Conservation (phyloP, 2,888 invertebrate genomes). For the Tenodera sinensis region DNA sequence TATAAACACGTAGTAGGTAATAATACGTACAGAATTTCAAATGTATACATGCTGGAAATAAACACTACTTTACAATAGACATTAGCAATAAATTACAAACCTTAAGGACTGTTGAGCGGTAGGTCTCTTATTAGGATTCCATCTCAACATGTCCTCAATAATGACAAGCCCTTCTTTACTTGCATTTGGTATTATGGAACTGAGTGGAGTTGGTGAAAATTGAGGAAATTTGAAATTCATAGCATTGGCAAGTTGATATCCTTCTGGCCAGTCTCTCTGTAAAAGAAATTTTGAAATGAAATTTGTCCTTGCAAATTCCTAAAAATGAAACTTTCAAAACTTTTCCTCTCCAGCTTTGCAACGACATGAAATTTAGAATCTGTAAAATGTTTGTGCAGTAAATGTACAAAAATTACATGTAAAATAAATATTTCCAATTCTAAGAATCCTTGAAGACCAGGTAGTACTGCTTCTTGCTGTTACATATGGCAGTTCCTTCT, state of each 20-base stretch:
- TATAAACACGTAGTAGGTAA: not conserved
- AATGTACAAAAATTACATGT: too few species aligned
- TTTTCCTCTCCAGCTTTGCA: too few species aligned
- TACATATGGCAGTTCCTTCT: too few species aligned
- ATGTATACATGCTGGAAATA: not conserved
- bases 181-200: conserved; percentile 77
- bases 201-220: conserved; percentile 75
- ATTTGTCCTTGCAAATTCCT: not conserved
- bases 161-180: conserved; percentile 77
- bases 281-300: conserved; percentile 18
- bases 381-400: too few species aligned
- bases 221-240: conserved; percentile 97
- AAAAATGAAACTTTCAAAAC: too few species aligned
- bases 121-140: conserved; percentile 90
- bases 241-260: conserved; percentile 83
- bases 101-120: conserved; percentile 85
- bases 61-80: not conserved
- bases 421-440: too few species aligned
- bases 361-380: too few species aligned
- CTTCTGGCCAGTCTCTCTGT: conserved; percentile 93
- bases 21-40: too few species aligned
- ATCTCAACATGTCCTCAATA: conserved; percentile 81
- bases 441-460: too few species aligned
- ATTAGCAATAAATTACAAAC: conserved; percentile 44
- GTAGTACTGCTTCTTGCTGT: too few species aligned